Evolutionary conservation across 1,140 invertebrate genomes (phyloP).

Genomic region (Heliconius himera): DNA sequence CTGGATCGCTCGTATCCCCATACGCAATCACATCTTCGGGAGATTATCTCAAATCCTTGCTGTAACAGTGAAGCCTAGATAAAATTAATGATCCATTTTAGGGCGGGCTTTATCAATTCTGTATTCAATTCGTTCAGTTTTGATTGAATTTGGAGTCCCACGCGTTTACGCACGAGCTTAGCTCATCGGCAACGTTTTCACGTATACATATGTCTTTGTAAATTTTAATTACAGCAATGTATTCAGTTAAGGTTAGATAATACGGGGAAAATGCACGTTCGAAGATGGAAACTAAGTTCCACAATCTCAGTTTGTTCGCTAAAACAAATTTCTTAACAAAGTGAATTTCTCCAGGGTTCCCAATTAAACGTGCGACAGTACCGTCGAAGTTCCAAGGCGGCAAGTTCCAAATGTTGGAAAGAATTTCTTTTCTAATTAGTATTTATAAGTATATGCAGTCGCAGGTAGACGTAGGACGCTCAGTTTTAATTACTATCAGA

Average conservation of each 20-base stretch:
- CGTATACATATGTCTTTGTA: slow-evolving; percentile 52
- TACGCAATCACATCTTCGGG: slow-evolving; percentile 21
- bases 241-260: slow-evolving; percentile 12
- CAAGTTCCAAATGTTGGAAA: slow-evolving; percentile 73
- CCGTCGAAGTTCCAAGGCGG: slow-evolving; percentile 59
- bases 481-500: slow-evolving; percentile 74
- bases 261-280: slow-evolving; percentile 41
- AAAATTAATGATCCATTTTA: slow-evolving; percentile 45
- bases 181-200: slow-evolving; percentile 50
- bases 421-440: slow-evolving; percentile 75
- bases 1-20: background rate
- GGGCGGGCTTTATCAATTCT: slow-evolving; percentile 40
- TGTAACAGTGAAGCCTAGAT: slow-evolving; percentile 41
- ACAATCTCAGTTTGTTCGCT: slow-evolving; percentile 60
- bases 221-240: slow-evolving; percentile 49
- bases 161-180: slow-evolving; percentile 41
- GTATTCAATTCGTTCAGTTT: slow-evolving; percentile 43
- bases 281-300: slow-evolving; percentile 42
- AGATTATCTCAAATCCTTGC: slow-evolving; percentile 29
- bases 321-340: slow-evolving; percentile 67
- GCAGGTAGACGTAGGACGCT: slow-evolving; percentile 49
- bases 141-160: slow-evolving; percentile 48
- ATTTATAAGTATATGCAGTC: slow-evolving; percentile 70
- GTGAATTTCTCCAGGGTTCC: slow-evolving; percentile 72
- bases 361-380: slow-evolving; percentile 75